phyloP scores from a whole-genome alignment of 2,888 invertebrate genomes.

The Apodemia zela region DNA sequence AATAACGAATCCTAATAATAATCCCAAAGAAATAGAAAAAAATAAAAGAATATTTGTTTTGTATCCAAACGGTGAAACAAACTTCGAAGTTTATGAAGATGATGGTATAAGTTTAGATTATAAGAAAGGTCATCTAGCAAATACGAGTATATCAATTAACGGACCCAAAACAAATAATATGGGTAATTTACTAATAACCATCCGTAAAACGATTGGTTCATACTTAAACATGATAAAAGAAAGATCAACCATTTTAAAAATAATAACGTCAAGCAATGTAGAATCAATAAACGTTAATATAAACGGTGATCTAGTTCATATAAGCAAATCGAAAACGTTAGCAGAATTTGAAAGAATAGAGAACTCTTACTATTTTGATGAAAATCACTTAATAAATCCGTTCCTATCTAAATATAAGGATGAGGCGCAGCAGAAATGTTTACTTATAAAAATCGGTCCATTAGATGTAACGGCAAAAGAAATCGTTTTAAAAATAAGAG shows the following conservation, averaged over 20 bases:
- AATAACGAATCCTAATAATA: constrained; percentile 63
- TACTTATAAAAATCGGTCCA: constrained; percentile 56
- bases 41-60: constrained; percentile 52
- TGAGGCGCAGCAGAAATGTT: constrained; percentile 43
- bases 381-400: constrained; percentile 52
- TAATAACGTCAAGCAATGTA: constrained; percentile 49
- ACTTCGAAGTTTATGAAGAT: constrained; percentile 62
- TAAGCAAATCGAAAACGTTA: constrained; percentile 44
- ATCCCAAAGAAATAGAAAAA: constrained; percentile 55
- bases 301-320: constrained; percentile 45
- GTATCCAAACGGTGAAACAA: constrained; percentile 53
- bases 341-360: constrained; percentile 48
- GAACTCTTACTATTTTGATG: constrained; percentile 52
- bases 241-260: constrained; percentile 53
- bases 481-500: constrained; percentile 55
- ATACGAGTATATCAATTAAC: constrained; percentile 46
- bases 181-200: constrained; percentile 48
- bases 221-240: constrained; percentile 52
- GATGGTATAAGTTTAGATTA: constrained; percentile 60
- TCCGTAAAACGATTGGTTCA: constrained; percentile 53
- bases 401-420: constrained; percentile 43
- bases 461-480: constrained; percentile 49
- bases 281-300: constrained; percentile 48
- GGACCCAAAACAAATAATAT: constrained; percentile 45
- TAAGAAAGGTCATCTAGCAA: constrained; percentile 45